phyloP scores from a whole-genome alignment of 2,888 invertebrate genomes.

The Microctonus brassicae region DNA sequence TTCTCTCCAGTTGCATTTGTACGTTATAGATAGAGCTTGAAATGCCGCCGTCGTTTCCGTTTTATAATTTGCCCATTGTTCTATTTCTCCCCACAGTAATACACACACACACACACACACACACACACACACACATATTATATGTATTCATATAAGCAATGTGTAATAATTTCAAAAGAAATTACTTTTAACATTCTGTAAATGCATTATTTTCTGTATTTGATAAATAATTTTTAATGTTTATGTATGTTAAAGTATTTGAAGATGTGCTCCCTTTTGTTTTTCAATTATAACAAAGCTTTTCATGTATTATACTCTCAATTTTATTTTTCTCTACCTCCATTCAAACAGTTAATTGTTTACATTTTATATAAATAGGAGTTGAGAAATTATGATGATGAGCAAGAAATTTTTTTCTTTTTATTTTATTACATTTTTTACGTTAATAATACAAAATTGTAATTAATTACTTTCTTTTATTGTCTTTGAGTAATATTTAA shows the following conservation, averaged over 20 bases:
- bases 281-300: background rate
- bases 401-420: background rate
- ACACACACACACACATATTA: background rate
- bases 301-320: background rate
- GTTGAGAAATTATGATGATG: background rate
- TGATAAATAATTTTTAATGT: slow-evolving; percentile 34
- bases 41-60: slow-evolving; percentile 31
- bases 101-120: background rate
- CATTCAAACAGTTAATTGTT: background rate
- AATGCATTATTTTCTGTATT: too few relatives aligned
- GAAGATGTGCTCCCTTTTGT: background rate
- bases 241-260: slow-evolving; percentile 36
- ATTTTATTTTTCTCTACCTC: background rate
- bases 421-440: background rate
- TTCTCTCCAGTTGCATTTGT: slow-evolving; percentile 1
- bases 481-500: slow-evolving; percentile 9
- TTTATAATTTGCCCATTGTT: slow-evolving; percentile 43
- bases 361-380: background rate
- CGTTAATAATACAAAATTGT: slow-evolving; percentile 10
- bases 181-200: too few relatives aligned
- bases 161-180: too few relatives aligned
- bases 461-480: slow-evolving; percentile 4
- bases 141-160: too few relatives aligned
- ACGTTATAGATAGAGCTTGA: slow-evolving; percentile 7
- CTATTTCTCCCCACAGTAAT: slow-evolving; percentile 8